Evolutionary conservation across 1,140 invertebrate genomes (phyloP), one percentile per base, ranked within the genome.

Genomic region (Drosophila varians): DNA sequence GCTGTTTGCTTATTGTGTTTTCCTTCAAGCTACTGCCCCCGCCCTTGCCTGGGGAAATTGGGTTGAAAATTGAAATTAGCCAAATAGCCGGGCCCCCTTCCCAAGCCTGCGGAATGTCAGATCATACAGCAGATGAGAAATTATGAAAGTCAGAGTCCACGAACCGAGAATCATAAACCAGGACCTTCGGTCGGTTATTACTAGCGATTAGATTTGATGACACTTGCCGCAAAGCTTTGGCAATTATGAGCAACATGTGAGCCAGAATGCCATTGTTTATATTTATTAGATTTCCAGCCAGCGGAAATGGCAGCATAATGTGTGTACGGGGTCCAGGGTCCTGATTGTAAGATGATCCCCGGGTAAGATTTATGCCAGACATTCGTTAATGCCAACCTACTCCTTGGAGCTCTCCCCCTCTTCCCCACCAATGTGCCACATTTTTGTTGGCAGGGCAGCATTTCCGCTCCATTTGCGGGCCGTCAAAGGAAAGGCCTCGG

Each of bases 381-480:
- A 87, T 87, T 87, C 83, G 70, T 87, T 87, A 74, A 57, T 66
- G 76, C 65, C 79, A 61, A 54, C 52, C 61, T 51, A 8, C 14
- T 16, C 16, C 3, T 16, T 45, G 28, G 16, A 19, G 12, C 14
- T 31, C 31, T 49, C 16, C 6, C 12, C 16, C 8, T n/a, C 16
- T 18, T 18, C 8, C 26, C 31, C 14, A 14, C 28, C n/a, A 2
- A 9, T 28, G 28, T 4, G 3, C 11, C 16, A 23, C 25, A 8
- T 40, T 40, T 48, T 43, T 26, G n/a, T 40, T 54, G 43, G 58
- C 72, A 55, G 40, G 45, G 49, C 52, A 76, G 62, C 77, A 77
- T 87, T 86, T 86, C 80, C 82, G 80, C 82, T 87, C 77, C 76
- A 86, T 86, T 86, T 86, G 77, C 61, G 74, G 56, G 62, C 78